Percentiles rank a stretch among this genome's conserved stretches.
Evolutionary conservation across 2,113 vertebrate genomes (phyloP).

Genomic region (Prolemur simus): DNA sequence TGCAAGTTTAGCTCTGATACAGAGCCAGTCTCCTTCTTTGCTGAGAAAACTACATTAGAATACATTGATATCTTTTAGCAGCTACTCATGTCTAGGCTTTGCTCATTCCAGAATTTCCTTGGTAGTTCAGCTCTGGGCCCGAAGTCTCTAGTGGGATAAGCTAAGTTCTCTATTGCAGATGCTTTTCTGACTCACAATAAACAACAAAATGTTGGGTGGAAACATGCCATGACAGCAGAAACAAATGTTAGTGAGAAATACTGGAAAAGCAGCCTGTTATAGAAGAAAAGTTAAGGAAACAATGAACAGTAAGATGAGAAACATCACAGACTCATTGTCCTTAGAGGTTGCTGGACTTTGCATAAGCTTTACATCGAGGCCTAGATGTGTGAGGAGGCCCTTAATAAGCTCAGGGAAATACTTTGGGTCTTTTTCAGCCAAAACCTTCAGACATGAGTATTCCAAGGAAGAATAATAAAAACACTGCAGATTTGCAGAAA

Average conservation of each 20-base stretch:
- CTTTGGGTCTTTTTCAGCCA: background rate
- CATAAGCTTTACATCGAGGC: background rate
- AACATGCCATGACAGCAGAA: slow-evolving; percentile 51
- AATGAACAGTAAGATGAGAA: slow-evolving; percentile 8
- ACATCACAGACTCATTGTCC: background rate
- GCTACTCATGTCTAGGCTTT: background rate
- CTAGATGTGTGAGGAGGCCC: background rate
- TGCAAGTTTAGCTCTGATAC: background rate
- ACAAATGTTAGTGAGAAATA: slow-evolving; percentile 23
- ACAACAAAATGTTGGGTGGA: slow-evolving; percentile 24
- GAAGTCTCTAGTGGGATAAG: background rate
- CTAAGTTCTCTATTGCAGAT: slow-evolving; percentile 17
- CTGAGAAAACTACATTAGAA: background rate
- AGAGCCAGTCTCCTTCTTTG: background rate
- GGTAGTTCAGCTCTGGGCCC: background rate
- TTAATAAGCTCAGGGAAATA: background rate
- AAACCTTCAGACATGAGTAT: background rate
- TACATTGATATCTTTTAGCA: background rate
- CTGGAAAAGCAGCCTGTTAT: slow-evolving; percentile 36
- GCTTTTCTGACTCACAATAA: slow-evolving; percentile 41
- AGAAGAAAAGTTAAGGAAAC: slow-evolving; percentile 18
- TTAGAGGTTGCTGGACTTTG: background rate
- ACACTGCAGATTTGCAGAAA: background rate
- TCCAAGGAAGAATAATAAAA: slow-evolving; percentile 20
- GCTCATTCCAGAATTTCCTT: background rate